Evolutionary conservation across 2,888 invertebrate species (phyloP).

Genomic region (Volucella zonaria): DNA sequence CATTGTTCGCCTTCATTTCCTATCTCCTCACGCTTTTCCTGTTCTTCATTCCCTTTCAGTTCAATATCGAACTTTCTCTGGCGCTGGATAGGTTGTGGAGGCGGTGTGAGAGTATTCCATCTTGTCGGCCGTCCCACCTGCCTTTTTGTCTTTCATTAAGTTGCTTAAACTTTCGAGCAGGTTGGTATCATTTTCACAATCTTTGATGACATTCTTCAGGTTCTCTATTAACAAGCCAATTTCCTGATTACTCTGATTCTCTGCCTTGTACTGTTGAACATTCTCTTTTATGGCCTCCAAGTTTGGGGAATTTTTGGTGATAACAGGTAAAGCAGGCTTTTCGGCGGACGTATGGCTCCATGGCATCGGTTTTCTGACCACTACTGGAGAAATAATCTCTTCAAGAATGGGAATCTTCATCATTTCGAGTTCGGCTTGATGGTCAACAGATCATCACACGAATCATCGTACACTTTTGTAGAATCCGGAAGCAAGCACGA

Average conservation of each 20-base stretch:
- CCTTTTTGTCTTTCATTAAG: slow-evolving; percentile 64
- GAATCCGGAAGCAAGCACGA: slow-evolving; percentile 66
- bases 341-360: slow-evolving; percentile 18
- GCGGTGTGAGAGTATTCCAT: slow-evolving; percentile 44
- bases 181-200: slow-evolving; percentile 69
- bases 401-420: slow-evolving; percentile 77
- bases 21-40: not conserved
- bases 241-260: slow-evolving; percentile 74
- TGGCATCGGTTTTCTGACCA: slow-evolving; percentile 1
- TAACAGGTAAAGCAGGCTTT: not conserved
- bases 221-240: slow-evolving; percentile 74
- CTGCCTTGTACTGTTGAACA: slow-evolving; percentile 62
- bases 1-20: slow-evolving; percentile 7
- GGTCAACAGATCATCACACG: slow-evolving; percentile 75
- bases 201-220: slow-evolving; percentile 75
- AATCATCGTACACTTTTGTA: slow-evolving; percentile 75
- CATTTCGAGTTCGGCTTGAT: slow-evolving; percentile 75
- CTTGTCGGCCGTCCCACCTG: slow-evolving; percentile 4
- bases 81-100: slow-evolving; percentile 75
- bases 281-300: slow-evolving; percentile 65
- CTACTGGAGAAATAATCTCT: slow-evolving; percentile 72
- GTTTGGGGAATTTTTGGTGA: slow-evolving; percentile 42
- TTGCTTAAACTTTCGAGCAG: slow-evolving; percentile 76
- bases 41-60: slow-evolving; percentile 59
- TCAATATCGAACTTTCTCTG: slow-evolving; percentile 78